Conservation (phyloP, 2,797 vertebrate genomes). For the Amblyopsis hoosieri region DNA sequence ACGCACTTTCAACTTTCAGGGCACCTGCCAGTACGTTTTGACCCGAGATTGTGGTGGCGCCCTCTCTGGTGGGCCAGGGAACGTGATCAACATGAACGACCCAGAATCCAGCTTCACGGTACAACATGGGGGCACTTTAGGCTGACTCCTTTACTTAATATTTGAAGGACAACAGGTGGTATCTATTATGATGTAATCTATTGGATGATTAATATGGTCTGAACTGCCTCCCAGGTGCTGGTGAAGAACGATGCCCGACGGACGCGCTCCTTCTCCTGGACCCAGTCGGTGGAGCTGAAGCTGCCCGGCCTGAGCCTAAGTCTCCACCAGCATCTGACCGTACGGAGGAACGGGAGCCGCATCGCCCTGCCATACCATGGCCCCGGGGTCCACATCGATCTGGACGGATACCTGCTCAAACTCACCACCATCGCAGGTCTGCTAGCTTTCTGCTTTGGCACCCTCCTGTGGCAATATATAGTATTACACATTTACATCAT, state of each 20-base stretch:
- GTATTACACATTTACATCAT: not conserved
- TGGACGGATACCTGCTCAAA: conserved; percentile 96
- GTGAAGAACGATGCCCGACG: conserved; percentile 95
- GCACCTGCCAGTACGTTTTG: conserved; percentile 96
- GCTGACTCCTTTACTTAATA: not conserved
- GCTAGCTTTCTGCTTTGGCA: conserved; percentile 1
- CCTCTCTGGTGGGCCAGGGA: conserved; percentile 38
- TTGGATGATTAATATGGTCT: not conserved
- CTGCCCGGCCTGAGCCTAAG: conserved; percentile 83
- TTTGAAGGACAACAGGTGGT: not conserved
- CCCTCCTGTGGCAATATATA: not conserved
- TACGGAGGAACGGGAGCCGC: conserved; percentile 91
- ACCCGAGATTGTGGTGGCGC: conserved; percentile 86
- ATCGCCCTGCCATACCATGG: conserved; percentile 90
- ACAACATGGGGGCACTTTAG: not conserved
- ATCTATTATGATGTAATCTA: not conserved
- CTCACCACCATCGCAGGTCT: conserved; percentile 92
- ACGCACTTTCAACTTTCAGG: conserved; percentile 99
- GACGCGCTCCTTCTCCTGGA: conserved; percentile 97
- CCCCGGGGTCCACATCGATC: conserved; percentile 89
- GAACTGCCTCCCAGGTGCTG: conserved; percentile 71
- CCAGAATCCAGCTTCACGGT: conserved; percentile 84
- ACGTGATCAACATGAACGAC: conserved; percentile 40
- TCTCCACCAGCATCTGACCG: conserved; percentile 94
- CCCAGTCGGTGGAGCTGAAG: conserved; percentile 92